Conservation (phyloP, 2,888 invertebrate species). For the Ophraella communa region DNA sequence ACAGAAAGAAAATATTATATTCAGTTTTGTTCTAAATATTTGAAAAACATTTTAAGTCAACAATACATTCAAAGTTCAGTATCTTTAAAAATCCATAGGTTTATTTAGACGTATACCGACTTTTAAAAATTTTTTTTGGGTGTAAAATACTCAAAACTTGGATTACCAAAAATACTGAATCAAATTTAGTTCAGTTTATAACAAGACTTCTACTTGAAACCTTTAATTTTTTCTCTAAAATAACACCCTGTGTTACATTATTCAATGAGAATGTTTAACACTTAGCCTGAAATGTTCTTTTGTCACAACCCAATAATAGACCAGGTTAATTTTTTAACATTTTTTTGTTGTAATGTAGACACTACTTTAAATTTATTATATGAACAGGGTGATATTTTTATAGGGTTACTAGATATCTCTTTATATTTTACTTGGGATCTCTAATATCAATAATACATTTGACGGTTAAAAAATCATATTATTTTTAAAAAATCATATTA, state of each 20-base stretch:
- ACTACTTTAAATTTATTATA: background rate
- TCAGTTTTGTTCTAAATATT: too few relatives aligned
- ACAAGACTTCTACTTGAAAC: background rate
- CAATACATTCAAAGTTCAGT: background rate
- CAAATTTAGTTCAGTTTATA: background rate
- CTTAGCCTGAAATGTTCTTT: background rate
- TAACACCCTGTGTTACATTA: constrained; percentile 18
- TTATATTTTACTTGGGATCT: background rate
- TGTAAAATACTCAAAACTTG: too few relatives aligned
- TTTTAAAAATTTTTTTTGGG: too few relatives aligned
- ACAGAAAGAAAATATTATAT: background rate
- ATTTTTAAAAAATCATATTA: too few relatives aligned
- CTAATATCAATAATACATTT: background rate
- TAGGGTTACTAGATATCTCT: background rate
- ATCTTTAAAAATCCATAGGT: background rate
- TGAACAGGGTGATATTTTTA: constrained; percentile 12
- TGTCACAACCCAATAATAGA: background rate
- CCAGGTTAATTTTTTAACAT: background rate
- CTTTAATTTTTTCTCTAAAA: background rate
- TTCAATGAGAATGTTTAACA: background rate
- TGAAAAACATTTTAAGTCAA: background rate
- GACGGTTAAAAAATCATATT: constrained; percentile 1
- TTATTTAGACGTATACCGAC: too few relatives aligned
- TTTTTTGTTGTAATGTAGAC: background rate
- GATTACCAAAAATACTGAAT: background rate